Evolutionary conservation across 64 coral and sea anemone species (phyloP), one percentile per base, ranked within the genome.

Genomic region (Dendrophyllia cribrosa): DNA sequence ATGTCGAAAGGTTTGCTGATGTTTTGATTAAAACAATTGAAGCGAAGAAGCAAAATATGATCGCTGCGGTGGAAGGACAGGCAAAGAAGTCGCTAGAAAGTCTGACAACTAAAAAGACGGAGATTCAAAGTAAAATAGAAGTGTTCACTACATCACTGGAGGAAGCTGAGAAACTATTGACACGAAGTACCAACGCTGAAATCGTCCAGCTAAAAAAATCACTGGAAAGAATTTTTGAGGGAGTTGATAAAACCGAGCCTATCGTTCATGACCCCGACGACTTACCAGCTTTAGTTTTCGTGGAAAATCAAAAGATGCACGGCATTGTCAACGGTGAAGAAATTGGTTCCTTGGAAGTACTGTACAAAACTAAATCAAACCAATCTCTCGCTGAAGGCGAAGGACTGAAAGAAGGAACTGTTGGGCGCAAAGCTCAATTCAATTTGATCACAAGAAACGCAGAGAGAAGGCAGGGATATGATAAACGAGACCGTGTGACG

Each of bases 181-280:
- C 58, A n/a, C 80, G 88, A 69, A 26, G 89, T 14, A 75, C 87
- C 21, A 83, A 86, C 13, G 9, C 5, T 17, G 94, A 87, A 65
- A 16, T 95, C 19, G 43, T 92, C 7, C 89, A 95, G n/a, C 62
- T 95, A 20, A 92, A 86, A 22, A 88, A 23, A 66, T 75, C 72
- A 49, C 81, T 95, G 56, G 66, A 82, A 26, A 74, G 87, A 14
- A 83, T 92, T 13, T 82, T 95, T 9, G 89, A 95, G 21, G 89
- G 90, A 86, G 83, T 95, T 1, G 79, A 59, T 58, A 50, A 90
- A 69, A 19, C 51, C 11, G 45, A 21, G 15, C 70, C 58, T 70
- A 45, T 4, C 62, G 43, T 69, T 58, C 55, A 22, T 68, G 72
- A 91, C 51, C 85, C 50, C 58, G 93, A 85, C 24, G 87, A 90